Evolutionary conservation across 2,113 vertebrate species (phyloP).

Genomic region (Bujurquina vittata): DNA sequence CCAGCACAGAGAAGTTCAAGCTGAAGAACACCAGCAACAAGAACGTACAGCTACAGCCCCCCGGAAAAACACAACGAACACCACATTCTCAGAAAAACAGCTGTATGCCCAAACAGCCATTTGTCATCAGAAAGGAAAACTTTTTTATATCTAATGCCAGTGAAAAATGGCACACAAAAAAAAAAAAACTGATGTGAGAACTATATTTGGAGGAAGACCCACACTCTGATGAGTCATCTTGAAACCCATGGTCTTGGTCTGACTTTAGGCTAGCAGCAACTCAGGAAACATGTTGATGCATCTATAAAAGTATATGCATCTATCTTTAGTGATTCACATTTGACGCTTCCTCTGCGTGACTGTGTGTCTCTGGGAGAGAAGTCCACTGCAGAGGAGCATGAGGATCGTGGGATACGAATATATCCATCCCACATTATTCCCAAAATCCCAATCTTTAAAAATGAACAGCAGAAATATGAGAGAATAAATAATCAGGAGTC

Average conservation of each 20-base stretch:
- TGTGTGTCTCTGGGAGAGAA: background rate
- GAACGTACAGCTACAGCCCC: slow-evolving; percentile 51
- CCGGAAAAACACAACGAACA: slow-evolving; percentile 32
- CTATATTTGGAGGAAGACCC: slow-evolving; percentile 17
- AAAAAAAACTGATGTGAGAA: slow-evolving; percentile 1
- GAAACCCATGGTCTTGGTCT: slow-evolving; percentile 17
- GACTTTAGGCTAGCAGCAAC: slow-evolving; percentile 41
- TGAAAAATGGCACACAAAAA: background rate
- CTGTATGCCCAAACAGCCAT: background rate
- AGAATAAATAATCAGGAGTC: background rate
- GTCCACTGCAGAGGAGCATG: background rate
- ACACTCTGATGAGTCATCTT: slow-evolving; percentile 56
- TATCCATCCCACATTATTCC: background rate
- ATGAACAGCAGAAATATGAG: background rate
- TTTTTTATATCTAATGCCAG: slow-evolving; percentile 5
- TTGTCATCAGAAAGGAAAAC: background rate
- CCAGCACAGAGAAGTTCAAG: slow-evolving; percentile 33
- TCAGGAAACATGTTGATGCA: slow-evolving; percentile 24
- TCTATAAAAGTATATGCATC: slow-evolving; percentile 48
- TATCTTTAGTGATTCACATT: slow-evolving; percentile 20
- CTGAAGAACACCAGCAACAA: slow-evolving; percentile 14
- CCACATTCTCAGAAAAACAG: slow-evolving; percentile 11
- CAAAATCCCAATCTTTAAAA: background rate
- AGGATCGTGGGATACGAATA: background rate
- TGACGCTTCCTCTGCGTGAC: slow-evolving; percentile 15